Evolutionary conservation across 2,888 invertebrate genomes (phyloP).

Genomic region (Prostheceraeus crozeri): DNA sequence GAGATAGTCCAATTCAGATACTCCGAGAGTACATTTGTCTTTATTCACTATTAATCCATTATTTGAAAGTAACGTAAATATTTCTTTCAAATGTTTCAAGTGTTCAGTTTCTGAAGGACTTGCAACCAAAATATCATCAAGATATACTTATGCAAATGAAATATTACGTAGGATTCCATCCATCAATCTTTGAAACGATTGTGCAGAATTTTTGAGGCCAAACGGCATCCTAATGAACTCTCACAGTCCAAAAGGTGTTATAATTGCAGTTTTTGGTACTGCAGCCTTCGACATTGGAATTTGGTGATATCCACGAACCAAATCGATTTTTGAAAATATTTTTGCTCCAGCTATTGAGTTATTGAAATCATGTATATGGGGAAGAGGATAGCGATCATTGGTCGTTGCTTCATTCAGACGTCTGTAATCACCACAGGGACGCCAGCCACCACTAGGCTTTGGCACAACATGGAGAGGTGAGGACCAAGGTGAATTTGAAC

Average conservation of each 20-base stretch:
- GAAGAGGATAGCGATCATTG: too few relatives aligned
- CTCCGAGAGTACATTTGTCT: background rate
- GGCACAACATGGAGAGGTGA: too few relatives aligned
- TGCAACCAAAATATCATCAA: background rate
- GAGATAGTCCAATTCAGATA: constrained; percentile 5
- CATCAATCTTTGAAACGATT: constrained; percentile 35
- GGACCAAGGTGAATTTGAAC: too few relatives aligned
- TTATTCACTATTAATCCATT: too few relatives aligned
- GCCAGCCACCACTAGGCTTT: too few relatives aligned
- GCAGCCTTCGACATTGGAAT: constrained; percentile 29
- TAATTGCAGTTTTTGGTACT: constrained; percentile 32
- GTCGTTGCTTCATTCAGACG: too few relatives aligned
- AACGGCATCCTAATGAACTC: constrained; percentile 37
- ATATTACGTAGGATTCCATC: constrained; percentile 11
- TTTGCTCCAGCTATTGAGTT: too few relatives aligned
- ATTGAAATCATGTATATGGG: too few relatives aligned
- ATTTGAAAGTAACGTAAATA: too few relatives aligned
- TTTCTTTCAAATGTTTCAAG: too few relatives aligned
- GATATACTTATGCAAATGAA: background rate
- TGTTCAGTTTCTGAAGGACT: too few relatives aligned
- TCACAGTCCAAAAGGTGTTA: constrained; percentile 32
- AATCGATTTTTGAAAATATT: constrained; percentile 41
- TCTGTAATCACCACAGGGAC: too few relatives aligned
- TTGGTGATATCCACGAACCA: constrained; percentile 39
- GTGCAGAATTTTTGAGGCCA: constrained; percentile 36